Base-by-base conservation (phyloP, 2,797 vertebrate genomes). In the Sebastes nivosus region DNA sequence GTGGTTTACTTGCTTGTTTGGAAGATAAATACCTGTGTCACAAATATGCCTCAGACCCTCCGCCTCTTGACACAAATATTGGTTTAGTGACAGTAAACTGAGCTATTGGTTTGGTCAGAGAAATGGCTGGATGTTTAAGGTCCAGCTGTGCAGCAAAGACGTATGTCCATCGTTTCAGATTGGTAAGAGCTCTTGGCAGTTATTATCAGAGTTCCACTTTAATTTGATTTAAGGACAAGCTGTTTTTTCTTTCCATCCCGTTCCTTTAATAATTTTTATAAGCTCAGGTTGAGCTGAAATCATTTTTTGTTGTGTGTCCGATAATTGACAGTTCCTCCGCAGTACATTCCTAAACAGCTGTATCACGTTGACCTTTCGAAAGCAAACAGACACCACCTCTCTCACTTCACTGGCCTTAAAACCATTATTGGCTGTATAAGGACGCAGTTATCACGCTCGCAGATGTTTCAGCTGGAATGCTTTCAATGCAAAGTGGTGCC, bases 41-140 rank as follows among this genome's bases (percentile, higher is more conserved):
- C 30, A 6, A 84, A 71, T 67, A 66, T 57, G 38, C 22, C 16
- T 42, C n/a, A 54, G 25, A 69, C 6, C n/a, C 3, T 72, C 29
- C 50, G 5, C 20, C 60, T 77, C 18, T 30, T 75, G 55, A 80
- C 29, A 72, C 81, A 89, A 87, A 89, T 84, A 81, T 86, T 86
- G 58, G 64, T 77, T 82, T 25, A 73, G 60, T 54, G 25, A 75
- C 54, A 65, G 65, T 79, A 84, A 90, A 89, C 78, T 38, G 46
- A 81, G 34, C 60, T 68, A 18, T 80, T 75, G 29, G 29, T 81
- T 24, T 65, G 38, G 32, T 71, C 42, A 29, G 16, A 38, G 32
- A 72, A 75, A 42, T 66, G 71, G 6, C 25, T 71, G 59, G 52
- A 46, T 38, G 42, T 81, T 74, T 34, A 18, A 9, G 59, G 27